Evolutionary conservation across 2,797 vertebrate genomes (phyloP), one percentile per base, ranked within the genome.

Genomic region (Melopsittacus undulatus): DNA sequence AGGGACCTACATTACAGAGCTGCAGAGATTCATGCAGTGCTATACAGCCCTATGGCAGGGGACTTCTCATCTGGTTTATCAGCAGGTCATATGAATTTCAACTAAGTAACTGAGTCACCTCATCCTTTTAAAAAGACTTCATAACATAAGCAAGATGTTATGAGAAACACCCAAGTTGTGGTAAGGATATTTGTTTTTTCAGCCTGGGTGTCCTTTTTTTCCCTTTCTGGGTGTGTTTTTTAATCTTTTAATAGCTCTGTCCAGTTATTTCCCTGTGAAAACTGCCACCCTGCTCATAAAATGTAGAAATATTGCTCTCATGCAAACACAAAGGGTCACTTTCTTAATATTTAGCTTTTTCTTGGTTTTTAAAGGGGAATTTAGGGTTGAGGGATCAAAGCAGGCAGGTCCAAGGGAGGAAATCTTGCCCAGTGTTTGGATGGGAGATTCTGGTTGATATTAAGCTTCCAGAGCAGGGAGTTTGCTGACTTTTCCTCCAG

Each of bases 161-260:
- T 76, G 89, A 94, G 79, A 86, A 94, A 95, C 40, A 17, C 87
- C 91, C 72, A 48, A 59, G 38, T 81, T 91, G 73, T 93, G 82
- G 90, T 94, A 68, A 87, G 84, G 34, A 67, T 91, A 56, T 94
- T 96, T 96, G 66, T 81, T 96, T 94, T 94, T 91, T 92, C 85
- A 91, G 82, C 36, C 54, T 92, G 89, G 38, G 46, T 87, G 89
- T 79, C 15, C 17, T 62, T 51, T 61, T 42, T 34, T 23, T 4
- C 43, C 8, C 27, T 32, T 48, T 82, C 29, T 15, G 66, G 59
- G 42, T 57, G 68, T 93, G 83, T 83, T 91, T 94, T 95, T 94
- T 77, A 86, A 94, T 90, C 94, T 92, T 95, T 94, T 95, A 96
- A 94, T 95, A 96, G 91, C 85, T 94, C 48, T 42, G 40, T 45